Conservation (phyloP, 2,797 vertebrate species). For the Phrynocephalus vlangalii region DNA sequence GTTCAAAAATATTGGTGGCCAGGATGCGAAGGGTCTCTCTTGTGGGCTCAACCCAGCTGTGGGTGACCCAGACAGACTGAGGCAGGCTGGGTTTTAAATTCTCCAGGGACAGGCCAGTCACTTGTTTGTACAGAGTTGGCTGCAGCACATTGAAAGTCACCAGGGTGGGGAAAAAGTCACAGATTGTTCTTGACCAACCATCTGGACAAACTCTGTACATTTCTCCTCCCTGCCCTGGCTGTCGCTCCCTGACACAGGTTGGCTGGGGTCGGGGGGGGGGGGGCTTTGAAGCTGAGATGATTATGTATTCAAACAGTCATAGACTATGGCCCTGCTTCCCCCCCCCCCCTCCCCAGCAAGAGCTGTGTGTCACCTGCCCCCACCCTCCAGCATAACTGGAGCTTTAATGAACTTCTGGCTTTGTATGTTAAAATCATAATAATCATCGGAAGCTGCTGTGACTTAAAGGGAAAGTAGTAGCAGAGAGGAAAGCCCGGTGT, state of each 20-base stretch:
- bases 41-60: neutral
- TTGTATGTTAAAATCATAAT: too few relatives aligned
- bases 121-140: conserved; percentile 8
- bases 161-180: neutral
- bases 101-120: too few relatives aligned
- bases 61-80: too few relatives aligned
- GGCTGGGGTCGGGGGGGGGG: neutral
- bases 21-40: neutral
- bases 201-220: neutral
- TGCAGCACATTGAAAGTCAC: neutral
- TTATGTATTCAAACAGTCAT: neutral
- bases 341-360: too few relatives aligned
- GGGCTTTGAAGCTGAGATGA: neutral
- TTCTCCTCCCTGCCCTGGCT: neutral
- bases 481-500: too few relatives aligned
- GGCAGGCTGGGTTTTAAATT: neutral
- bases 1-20: too few relatives aligned
- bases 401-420: too few relatives aligned
- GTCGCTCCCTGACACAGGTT: rapidly evolving
- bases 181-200: neutral
- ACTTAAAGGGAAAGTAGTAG: too few relatives aligned
- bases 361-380: neutral
- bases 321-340: too few relatives aligned
- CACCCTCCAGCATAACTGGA: too few relatives aligned
- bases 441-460: too few relatives aligned